Base-by-base conservation (phyloP, 2,888 invertebrate species). In the Drosophila testacea region DNA sequence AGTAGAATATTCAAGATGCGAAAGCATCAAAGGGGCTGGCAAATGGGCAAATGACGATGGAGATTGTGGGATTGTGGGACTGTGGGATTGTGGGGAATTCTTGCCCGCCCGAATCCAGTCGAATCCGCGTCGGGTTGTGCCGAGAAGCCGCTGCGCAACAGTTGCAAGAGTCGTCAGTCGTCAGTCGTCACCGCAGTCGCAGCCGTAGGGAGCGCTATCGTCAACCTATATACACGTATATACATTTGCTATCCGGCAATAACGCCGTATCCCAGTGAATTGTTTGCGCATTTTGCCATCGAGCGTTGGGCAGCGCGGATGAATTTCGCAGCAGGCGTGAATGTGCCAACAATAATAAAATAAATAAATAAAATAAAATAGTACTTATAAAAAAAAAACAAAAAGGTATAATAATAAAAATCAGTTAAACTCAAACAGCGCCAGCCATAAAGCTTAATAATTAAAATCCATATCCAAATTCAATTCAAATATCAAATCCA, bases 291-390 rank as follows among this genome's bases (percentile, higher is more conserved):
- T 84, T 87, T 88, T 75, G 86, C 86, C 88, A 71, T 81, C 79
- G 84, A 87, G 79, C 86, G 84, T 87, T 81, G 86, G 84, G 79
- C 88, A 88, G 84, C 81, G 79, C 88, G 87, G 84, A 81, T 77
- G 84, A 77, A 69, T 82, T 80, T 83, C 77, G 81, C 85, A 79
- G 69, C 76, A 72, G 72, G 72, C 80, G 75, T 73, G 71, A 61
- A 6, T 50, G 55, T 56, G 52, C 10, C 11, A 47, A 51, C 13
- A 51, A 69, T 13, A 52, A 69, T n/a, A 13, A 32, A 52, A 46
- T 22, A 61, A 47, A 39, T 30, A 46, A 42, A 38, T 27, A 10
- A 30, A 32, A 61, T 67, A 60, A 46, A 30, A 30, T 32, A 32
- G 9, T 32, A 7, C 32, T 30, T 48, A 47, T 16, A 59, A 59